Base-by-base conservation (phyloP, 2,113 vertebrate genomes). In the Lasiurus cinereus region DNA sequence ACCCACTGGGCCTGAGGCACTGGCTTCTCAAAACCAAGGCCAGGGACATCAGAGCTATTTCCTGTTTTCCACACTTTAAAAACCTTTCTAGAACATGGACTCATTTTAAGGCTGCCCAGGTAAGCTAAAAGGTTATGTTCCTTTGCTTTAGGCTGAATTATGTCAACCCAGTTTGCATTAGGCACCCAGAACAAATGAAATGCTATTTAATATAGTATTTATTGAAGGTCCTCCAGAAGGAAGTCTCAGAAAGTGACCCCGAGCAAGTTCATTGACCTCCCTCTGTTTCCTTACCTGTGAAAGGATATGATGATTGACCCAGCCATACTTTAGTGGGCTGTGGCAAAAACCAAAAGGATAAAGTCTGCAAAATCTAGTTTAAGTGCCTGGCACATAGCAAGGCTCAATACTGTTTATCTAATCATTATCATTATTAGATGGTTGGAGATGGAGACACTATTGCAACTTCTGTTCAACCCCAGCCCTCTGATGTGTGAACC, bases 101-200 rank as follows among this genome's bases (percentile, higher is more conserved):
- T 27, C 77, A 52, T 84, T 90, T 94, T 94, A 85, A 90, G 77
- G 33, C 59, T 70, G 14, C 22, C 29, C 59, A 82, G 62, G 54
- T 92, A 84, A 93, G 93, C 73, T 18, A n/a, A 62, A 91, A 72
- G 12, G 10, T 83, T 92, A 29, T 29, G 22, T 78, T 77, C 56
- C 62, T 93, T 88, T 84, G 54, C 69, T 66, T 91, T 84, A 74
- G 76, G 24, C 33, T 43, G 76, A 84, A 83, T 73, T 33, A 33
- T 48, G 24, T 86, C 80, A 93, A 79, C 64, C 36, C n/a, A 12
- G 4, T 56, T 76, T 79, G 31, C 36, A 66, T 52, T n/a, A 76
- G 77, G 29, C 8, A 43, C 48, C 16, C 64, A 59, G 82, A 67
- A 36, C 43, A 88, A 95, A 80, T 77, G 29, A 24, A 67, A 16